Evolutionary conservation across 2,888 invertebrate genomes (phyloP).

Genomic region (Mythimna loreyi): DNA sequence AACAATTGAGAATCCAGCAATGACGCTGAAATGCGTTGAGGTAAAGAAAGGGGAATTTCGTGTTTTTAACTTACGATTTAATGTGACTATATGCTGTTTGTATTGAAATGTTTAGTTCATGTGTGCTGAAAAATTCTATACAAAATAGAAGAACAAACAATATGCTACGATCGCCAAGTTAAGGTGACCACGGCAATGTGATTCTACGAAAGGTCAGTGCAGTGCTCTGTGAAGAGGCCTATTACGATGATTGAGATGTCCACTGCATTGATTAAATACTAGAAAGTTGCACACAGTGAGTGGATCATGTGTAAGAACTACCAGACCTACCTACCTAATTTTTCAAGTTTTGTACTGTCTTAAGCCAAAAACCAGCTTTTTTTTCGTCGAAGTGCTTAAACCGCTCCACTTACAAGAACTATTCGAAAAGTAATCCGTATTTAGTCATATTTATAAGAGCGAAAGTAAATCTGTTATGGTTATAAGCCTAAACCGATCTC

Average conservation of each 20-base stretch:
- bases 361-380: too few species aligned
- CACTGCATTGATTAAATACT: constrained; percentile 18
- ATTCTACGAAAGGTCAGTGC: constrained; percentile 37
- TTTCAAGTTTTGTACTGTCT: neutral
- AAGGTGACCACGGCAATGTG: constrained; percentile 13
- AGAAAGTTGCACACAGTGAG: neutral
- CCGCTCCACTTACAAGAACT: too few species aligned
- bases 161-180: neutral
- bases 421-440: too few species aligned
- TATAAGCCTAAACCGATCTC: too few species aligned
- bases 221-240: constrained; percentile 17
- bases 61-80: constrained; percentile 7
- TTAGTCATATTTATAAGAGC: too few species aligned
- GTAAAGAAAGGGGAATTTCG: constrained; percentile 2
- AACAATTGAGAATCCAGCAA: constrained; percentile 33
- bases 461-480: too few species aligned
- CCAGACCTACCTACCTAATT: too few species aligned
- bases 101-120: constrained; percentile 3
- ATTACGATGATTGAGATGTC: constrained; percentile 21
- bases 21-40: constrained; percentile 14
- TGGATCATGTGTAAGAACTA: neutral
- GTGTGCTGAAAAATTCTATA: neutral
- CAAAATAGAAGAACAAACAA: constrained; percentile 8
- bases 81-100: constrained; percentile 6
- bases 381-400: too few species aligned